Evolutionary conservation across 2,797 vertebrate genomes (phyloP).

Genomic region (Gymnoscopelus braueri): DNA sequence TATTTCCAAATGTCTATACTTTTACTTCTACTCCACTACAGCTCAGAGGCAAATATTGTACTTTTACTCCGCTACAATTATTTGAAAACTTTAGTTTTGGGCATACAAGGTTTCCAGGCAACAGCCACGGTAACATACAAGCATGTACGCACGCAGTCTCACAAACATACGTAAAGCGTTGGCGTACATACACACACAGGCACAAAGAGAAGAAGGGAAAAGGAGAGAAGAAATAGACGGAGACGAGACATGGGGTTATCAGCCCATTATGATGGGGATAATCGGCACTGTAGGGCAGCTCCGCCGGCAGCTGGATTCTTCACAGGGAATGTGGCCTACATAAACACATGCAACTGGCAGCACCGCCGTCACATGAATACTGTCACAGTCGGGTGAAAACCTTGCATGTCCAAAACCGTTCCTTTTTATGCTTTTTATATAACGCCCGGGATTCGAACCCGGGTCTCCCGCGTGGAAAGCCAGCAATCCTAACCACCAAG

Average conservation of each 20-base stretch:
- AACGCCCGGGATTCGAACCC: too few species aligned
- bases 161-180: background rate
- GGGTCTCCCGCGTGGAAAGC: too few species aligned
- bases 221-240: conserved; percentile 11
- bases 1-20: too few species aligned
- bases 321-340: conserved; percentile 55
- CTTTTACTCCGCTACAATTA: too few species aligned
- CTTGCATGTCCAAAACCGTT: too few species aligned
- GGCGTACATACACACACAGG: background rate
- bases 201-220: background rate
- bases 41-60: too few species aligned
- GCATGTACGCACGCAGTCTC: conserved; percentile 4
- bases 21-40: too few species aligned
- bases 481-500: too few species aligned
- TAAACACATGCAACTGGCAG: conserved; percentile 48
- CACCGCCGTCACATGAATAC: conserved; percentile 3
- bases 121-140: background rate
- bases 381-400: too few species aligned
- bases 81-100: too few species aligned
- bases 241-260: conserved; percentile 62
- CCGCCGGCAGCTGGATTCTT: conserved; percentile 52
- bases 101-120: too few species aligned
- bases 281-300: conserved; percentile 61
- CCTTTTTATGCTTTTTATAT: too few species aligned
- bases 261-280: conserved; percentile 58